Evolutionary conservation across 1,140 invertebrate genomes (phyloP).

Genomic region (Eumaeus atala): DNA sequence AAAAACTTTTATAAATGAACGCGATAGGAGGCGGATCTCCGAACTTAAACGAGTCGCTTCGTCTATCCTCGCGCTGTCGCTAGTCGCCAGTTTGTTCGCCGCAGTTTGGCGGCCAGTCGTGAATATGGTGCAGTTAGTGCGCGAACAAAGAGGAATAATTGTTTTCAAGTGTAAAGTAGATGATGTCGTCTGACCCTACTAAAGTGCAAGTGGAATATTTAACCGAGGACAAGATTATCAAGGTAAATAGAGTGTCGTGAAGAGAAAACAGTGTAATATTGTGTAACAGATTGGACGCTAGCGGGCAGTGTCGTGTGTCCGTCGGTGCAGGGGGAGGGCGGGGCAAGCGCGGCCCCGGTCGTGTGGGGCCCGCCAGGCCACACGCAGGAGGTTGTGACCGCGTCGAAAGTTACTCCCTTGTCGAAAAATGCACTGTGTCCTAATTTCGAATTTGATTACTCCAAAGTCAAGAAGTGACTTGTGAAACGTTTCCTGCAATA

Average conservation of each 20-base stretch:
- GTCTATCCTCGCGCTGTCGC: constrained; percentile 27
- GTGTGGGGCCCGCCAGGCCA: constrained; percentile 68
- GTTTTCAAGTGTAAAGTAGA: constrained; percentile 60
- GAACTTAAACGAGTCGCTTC: constrained; percentile 53
- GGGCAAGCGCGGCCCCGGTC: constrained; percentile 66
- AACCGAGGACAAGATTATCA: constrained; percentile 64
- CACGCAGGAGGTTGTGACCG: constrained; percentile 71
- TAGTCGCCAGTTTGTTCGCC: constrained; percentile 59
- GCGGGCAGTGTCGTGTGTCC: constrained; percentile 64
- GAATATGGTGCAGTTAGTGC: constrained; percentile 63
- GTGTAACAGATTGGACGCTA: constrained; percentile 68
- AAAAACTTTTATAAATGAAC: constrained; percentile 36
- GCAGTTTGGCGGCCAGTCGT: constrained; percentile 68
- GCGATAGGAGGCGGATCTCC: constrained; percentile 71
- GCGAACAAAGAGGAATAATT: constrained; percentile 60
- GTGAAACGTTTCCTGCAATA: neutral
- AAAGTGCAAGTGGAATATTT: constrained; percentile 70
- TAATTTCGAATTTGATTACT: constrained; percentile 13
- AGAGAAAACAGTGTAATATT: constrained; percentile 52
- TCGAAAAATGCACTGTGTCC: constrained; percentile 55
- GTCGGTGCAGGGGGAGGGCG: constrained; percentile 69
- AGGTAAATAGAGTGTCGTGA: constrained; percentile 58
- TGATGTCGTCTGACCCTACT: constrained; percentile 70
- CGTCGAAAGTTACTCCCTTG: constrained; percentile 65
- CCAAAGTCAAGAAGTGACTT: too few relatives aligned